Evolutionary conservation across 35 echinoderm and acorn worm species (phyloP), one percentile per base, ranked within the genome.

Genomic region (Ophiothrix spiculata): DNA sequence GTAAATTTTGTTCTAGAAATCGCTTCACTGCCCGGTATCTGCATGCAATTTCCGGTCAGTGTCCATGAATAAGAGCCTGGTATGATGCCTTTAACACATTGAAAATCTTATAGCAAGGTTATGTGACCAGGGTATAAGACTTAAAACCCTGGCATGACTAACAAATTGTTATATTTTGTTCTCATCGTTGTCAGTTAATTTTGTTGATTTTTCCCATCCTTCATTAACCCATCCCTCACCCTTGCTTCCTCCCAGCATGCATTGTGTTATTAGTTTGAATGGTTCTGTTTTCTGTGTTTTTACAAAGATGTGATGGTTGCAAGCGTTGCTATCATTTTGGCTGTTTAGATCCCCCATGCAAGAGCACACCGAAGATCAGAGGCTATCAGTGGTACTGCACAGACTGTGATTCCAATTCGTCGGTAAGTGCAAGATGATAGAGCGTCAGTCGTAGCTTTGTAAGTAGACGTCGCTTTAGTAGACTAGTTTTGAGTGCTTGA

Each of bases 341-440:
- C 41, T 97, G 93, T 85, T 60, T 95, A 32, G 86, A 88, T 69
- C 93, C 93, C 25, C 88, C 93, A 0, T 88, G 86, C 46, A 95
- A 97, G 85, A 95, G 87, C 64, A 88, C 40, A 29, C 93, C 89
- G 28, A 95, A 88, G 81, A 80, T 84, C 40, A 56, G 80, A 54
- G 93, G 93, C 1, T 95, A 95, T 81, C 79, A 76, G 39, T 95
- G 93, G 93, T 85, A 83, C 81, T 95, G 93, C 80, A 82, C 81
- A 14, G 90, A 91, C 31, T 95, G 93, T 40, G 82, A 90, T 39
- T 85, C 81, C n/a, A 40, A 69, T 35, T 88, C 89, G 41, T 80
- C n/a, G 81, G 91, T 89, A 42, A 87, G 90, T 0, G 10, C 1
- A 69, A n/a, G n/a, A n/a, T n/a, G n/a, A n/a, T n/a, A n/a, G n/a